Conservation (phyloP, 2,113 vertebrate genomes). For the Ptychochromis oligacanthus region DNA sequence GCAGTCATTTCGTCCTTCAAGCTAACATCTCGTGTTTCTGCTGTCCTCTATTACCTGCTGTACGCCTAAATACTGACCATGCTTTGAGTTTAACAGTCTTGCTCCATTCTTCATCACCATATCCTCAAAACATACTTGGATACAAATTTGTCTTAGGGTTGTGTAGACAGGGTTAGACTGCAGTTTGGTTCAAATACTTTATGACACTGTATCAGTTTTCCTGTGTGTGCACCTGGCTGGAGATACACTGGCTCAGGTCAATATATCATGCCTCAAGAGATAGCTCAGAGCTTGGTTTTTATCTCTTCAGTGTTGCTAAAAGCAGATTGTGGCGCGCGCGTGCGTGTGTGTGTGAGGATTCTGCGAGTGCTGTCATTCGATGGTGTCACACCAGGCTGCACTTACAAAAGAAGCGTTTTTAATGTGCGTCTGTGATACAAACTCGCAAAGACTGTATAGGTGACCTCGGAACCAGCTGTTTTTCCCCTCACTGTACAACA, state of each 20-base stretch:
- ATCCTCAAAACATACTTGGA: constrained; percentile 9
- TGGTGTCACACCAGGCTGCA: constrained; percentile 4
- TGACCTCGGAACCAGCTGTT: constrained; percentile 73
- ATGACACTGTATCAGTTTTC: constrained; percentile 44
- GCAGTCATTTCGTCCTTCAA: constrained; percentile 60
- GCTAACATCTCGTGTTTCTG: constrained; percentile 47
- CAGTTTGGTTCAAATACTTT: constrained; percentile 48
- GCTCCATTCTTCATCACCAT: constrained; percentile 8
- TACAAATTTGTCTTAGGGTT: constrained; percentile 30
- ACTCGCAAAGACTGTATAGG: constrained; percentile 52
- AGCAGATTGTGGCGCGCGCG: constrained; percentile 64
- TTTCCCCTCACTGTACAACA: constrained; percentile 52
- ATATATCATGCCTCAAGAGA: constrained; percentile 69
- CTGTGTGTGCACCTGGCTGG: constrained; percentile 48
- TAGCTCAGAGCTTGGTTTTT: constrained; percentile 65
- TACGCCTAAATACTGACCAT: constrained; percentile 23
- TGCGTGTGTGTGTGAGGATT: constrained; percentile 28
- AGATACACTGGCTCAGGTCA: constrained; percentile 59
- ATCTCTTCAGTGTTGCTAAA: constrained; percentile 61
- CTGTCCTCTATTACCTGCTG: constrained; percentile 30
- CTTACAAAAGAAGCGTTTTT: constrained; percentile 29
- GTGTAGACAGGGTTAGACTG: constrained; percentile 24
- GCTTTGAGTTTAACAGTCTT: constrained; percentile 24
- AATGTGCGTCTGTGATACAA: constrained; percentile 35
- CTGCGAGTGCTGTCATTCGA: constrained; percentile 32